phyloP scores from a whole-genome alignment of 2,888 invertebrate species.

The Litoditis marina region DNA sequence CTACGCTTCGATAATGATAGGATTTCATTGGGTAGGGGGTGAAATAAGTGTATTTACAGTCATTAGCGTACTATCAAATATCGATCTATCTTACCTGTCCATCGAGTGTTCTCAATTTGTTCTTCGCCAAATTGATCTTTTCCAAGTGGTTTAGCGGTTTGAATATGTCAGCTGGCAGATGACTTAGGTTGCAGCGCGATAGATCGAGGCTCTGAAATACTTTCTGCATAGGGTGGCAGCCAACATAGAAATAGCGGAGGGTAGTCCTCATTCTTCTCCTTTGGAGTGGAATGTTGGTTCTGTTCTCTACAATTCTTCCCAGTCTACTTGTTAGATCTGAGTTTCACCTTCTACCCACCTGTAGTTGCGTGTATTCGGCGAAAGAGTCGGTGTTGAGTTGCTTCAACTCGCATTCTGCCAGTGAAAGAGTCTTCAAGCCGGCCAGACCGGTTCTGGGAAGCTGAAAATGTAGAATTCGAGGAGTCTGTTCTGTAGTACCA shows the following conservation, averaged over 20 bases:
- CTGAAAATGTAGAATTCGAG: constrained; percentile 1
- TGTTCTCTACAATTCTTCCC: neutral
- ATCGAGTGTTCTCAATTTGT: constrained; percentile 74
- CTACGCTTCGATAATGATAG: no score
- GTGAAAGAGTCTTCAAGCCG: constrained; percentile 31
- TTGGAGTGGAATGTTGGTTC: no score
- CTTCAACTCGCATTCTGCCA: constrained; percentile 40
- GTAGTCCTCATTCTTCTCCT: no score
- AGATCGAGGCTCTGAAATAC: constrained; percentile 47
- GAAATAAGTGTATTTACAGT: no score
- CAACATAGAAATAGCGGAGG: no score
- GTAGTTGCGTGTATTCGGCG: constrained; percentile 33
- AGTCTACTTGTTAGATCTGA: neutral
- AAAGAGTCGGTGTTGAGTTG: constrained; percentile 31
- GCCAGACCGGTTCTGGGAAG: constrained; percentile 27
- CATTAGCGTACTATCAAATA: constrained; percentile 72
- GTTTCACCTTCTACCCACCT: constrained; percentile 12
- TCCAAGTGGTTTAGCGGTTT: constrained; percentile 66
- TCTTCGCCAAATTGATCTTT: constrained; percentile 76
- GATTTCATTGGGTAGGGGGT: no score
- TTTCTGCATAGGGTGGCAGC: no score
- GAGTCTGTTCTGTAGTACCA: neutral
- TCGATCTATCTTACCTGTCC: constrained; percentile 65
- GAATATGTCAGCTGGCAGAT: constrained; percentile 39
- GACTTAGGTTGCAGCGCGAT: constrained; percentile 44